Evolutionary conservation across 1,140 invertebrate species (phyloP).

Genomic region (Conus betulinus): DNA sequence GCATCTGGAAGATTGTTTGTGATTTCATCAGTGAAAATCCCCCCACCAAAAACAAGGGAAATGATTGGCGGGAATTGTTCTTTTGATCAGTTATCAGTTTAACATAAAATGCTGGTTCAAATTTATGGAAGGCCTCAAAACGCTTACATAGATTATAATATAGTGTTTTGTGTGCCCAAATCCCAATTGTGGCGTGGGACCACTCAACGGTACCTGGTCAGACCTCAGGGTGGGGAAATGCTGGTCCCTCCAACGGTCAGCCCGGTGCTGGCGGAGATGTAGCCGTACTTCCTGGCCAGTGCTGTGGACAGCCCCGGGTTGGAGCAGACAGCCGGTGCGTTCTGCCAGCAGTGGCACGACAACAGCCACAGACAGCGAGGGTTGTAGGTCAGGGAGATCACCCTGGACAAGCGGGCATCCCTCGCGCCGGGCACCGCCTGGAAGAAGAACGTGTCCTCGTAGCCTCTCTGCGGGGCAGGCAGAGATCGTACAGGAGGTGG

Average conservation of each 20-base stretch:
- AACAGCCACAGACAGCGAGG: slow-evolving; percentile 14
- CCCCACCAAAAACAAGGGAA: too few species aligned
- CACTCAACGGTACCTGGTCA: slow-evolving; percentile 3
- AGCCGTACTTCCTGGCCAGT: slow-evolving; percentile 17
- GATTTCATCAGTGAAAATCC: too few species aligned
- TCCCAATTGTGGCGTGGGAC: too few species aligned
- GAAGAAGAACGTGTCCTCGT: slow-evolving; percentile 9
- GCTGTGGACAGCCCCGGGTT: slow-evolving; percentile 7
- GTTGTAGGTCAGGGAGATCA: background rate
- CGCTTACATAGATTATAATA: too few species aligned
- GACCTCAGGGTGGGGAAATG: slow-evolving; percentile 24
- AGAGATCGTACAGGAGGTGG: slow-evolving; percentile 13
- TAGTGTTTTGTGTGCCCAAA: too few species aligned
- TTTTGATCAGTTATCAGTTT: too few species aligned
- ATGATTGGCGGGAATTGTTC: too few species aligned
- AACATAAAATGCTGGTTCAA: too few species aligned
- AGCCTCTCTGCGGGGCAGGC: background rate
- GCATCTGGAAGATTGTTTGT: too few species aligned
- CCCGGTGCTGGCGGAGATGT: slow-evolving; percentile 11
- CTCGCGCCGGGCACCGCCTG: background rate
- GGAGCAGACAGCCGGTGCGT: background rate
- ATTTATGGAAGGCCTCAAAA: too few species aligned
- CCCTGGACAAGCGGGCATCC: background rate
- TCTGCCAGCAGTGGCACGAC: slow-evolving; percentile 17
- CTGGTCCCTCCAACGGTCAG: slow-evolving; percentile 14